Conservation (phyloP, 2,113 vertebrate species). For the Poecilia latipinna region DNA sequence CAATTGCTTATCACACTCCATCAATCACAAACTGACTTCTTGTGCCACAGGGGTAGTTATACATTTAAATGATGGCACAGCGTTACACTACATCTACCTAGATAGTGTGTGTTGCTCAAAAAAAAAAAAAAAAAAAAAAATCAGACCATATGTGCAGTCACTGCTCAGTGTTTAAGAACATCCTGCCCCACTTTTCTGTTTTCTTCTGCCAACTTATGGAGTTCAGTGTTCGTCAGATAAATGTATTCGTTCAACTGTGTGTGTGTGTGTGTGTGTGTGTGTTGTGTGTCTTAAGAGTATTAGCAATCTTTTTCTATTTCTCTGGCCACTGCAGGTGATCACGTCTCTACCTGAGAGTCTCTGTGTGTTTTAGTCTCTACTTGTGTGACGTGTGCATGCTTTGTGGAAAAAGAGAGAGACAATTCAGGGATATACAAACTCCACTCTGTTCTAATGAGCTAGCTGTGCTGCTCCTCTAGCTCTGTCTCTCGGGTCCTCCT, state of each 20-base stretch:
- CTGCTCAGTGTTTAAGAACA: slow-evolving; percentile 42
- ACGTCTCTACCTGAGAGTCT: background rate
- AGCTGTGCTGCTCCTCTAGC: slow-evolving; percentile 44
- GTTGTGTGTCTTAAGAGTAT: background rate
- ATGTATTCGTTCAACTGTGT: background rate
- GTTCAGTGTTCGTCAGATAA: slow-evolving; percentile 2
- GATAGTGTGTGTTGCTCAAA: slow-evolving; percentile 6
- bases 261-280: slow-evolving; percentile 7
- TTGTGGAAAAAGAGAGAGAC: background rate
- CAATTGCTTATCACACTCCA: slow-evolving; percentile 25
- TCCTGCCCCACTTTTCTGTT: slow-evolving; percentile 51
- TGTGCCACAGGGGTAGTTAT: slow-evolving; percentile 51
- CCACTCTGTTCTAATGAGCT: slow-evolving; percentile 63
- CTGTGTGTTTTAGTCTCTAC: background rate
- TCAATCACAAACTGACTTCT: slow-evolving; percentile 48
- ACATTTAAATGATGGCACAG: slow-evolving; percentile 50
- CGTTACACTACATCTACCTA: slow-evolving; percentile 43
- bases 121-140: slow-evolving; percentile 8
- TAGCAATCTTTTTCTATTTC: background rate
- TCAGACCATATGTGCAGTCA: slow-evolving; percentile 31
- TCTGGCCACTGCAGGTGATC: background rate
- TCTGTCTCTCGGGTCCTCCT: slow-evolving; percentile 62
- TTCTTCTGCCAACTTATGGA: slow-evolving; percentile 21
- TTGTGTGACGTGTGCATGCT: background rate
- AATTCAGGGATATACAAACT: slow-evolving; percentile 46